phyloP scores from a whole-genome alignment of 1,140 invertebrate species.

The Diabrotica virgifera region DNA sequence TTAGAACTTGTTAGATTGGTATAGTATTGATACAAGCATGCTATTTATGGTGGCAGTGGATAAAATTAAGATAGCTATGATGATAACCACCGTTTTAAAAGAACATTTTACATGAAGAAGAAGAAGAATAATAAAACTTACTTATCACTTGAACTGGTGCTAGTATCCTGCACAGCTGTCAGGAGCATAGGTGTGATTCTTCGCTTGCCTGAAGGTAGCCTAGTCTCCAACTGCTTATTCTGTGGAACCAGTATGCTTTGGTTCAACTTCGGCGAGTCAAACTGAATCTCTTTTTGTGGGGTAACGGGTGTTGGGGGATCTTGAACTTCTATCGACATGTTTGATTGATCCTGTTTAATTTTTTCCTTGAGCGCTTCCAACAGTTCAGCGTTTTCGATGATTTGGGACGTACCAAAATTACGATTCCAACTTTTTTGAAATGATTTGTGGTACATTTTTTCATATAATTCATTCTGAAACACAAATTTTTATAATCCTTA shows the following conservation, averaged over 20 bases:
- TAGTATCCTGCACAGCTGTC: constrained; percentile 52
- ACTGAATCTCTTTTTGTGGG: constrained; percentile 26
- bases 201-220: constrained; percentile 87
- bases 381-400: constrained; percentile 82
- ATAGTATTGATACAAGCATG: too few species aligned
- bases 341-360: constrained; percentile 27
- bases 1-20: too few species aligned
- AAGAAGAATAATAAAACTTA: not conserved
- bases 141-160: not conserved
- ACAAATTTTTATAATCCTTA: too few species aligned
- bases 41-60: too few species aligned
- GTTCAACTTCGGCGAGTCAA: constrained; percentile 39
- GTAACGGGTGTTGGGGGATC: constrained; percentile 24
- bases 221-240: constrained; percentile 93
- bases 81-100: too few species aligned
- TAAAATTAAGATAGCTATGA: too few species aligned
- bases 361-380: constrained; percentile 57
- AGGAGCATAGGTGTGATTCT: constrained; percentile 96
- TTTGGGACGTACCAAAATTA: constrained; percentile 56
- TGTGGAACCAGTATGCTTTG: constrained; percentile 63
- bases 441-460: constrained; percentile 83
- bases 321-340: constrained; percentile 22
- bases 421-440: constrained; percentile 54
- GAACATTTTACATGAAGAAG: too few species aligned
- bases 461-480: constrained; percentile 71